phyloP scores from a whole-genome alignment of 1,140 invertebrate species.

The Phortica variegata region DNA sequence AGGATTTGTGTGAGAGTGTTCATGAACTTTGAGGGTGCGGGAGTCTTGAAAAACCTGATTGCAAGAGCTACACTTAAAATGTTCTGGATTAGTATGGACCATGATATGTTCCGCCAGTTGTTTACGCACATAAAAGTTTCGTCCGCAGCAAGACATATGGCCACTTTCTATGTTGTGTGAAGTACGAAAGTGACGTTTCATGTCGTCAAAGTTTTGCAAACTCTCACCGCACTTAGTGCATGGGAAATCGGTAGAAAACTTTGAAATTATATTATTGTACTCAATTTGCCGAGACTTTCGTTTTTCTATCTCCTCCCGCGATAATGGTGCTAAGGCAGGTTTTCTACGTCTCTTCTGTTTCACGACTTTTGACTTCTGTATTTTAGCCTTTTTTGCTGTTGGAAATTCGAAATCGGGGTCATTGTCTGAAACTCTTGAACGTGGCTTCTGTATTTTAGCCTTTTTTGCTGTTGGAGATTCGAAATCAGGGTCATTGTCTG shows the following conservation, averaged over 20 bases:
- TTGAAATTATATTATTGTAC: slow-evolving; percentile 15
- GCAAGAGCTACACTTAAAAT: slow-evolving; percentile 17
- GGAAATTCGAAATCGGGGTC: not conserved
- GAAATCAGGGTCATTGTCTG: not conserved
- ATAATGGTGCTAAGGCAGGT: slow-evolving; percentile 4
- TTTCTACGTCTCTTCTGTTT: slow-evolving; percentile 20
- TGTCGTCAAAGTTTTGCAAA: slow-evolving; percentile 17
- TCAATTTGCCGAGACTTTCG: slow-evolving; percentile 15
- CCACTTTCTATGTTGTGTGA: slow-evolving; percentile 16
- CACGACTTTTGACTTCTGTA: slow-evolving; percentile 12
- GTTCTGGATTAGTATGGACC: slow-evolving; percentile 21
- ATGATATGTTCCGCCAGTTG: slow-evolving; percentile 15
- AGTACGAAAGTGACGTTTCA: slow-evolving; percentile 12
- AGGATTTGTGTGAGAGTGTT: slow-evolving; percentile 13
- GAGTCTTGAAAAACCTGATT: slow-evolving; percentile 11
- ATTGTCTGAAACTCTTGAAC: not conserved
- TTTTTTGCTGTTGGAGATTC: not conserved
- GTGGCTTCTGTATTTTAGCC: slow-evolving; percentile 15
- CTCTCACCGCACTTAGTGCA: slow-evolving; percentile 14
- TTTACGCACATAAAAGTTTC: slow-evolving; percentile 15
- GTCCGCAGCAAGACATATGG: slow-evolving; percentile 18
- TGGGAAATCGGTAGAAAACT: slow-evolving; percentile 17
- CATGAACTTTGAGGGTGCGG: slow-evolving; percentile 9
- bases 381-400: slow-evolving; percentile 10
- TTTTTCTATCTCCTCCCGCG: slow-evolving; percentile 12